Percentiles rank a stretch among this genome's conserved stretches.
phyloP scores from a whole-genome alignment of 2,888 invertebrate species.

The Trichogramma dendrolimi region DNA sequence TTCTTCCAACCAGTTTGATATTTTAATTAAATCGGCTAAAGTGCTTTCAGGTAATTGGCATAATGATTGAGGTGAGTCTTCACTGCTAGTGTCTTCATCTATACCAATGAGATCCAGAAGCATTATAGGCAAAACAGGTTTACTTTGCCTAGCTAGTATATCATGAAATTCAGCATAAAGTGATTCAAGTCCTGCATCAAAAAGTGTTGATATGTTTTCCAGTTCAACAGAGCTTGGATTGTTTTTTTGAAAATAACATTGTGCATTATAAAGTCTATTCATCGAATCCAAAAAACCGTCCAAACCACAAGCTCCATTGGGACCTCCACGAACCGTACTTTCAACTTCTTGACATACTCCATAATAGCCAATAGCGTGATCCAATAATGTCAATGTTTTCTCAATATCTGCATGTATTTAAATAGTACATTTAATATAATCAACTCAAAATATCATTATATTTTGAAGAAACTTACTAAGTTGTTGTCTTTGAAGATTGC shows the following conservation, averaged over 20 bases:
- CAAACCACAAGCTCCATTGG: constrained; percentile 56
- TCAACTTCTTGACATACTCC: constrained; percentile 91
- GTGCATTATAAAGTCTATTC: constrained; percentile 79
- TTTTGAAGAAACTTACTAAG: constrained; percentile 63
- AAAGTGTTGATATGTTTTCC: constrained; percentile 79
- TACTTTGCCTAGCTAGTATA: constrained; percentile 78
- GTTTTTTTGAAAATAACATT: constrained; percentile 86
- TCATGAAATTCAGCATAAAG: constrained; percentile 86
- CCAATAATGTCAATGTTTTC: constrained; percentile 78
- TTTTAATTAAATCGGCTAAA: constrained; percentile 68
- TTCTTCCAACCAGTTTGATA: constrained; percentile 82
- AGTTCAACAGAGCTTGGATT: constrained; percentile 91
- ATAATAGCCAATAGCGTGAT: constrained; percentile 92
- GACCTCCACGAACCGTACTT: constrained; percentile 78
- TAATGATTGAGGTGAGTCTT: constrained; percentile 60
- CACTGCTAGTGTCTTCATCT: constrained; percentile 70
- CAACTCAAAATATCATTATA: neutral
- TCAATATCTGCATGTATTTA: constrained; percentile 72
- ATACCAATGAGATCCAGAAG: constrained; percentile 81
- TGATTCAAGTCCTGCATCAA: constrained; percentile 78
- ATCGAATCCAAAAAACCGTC: constrained; percentile 65
- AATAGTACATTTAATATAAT: neutral
- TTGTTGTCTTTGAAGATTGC: constrained; percentile 84
- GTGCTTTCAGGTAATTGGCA: constrained; percentile 69
- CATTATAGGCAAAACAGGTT: constrained; percentile 80